A percentile compares a stretch with the other conserved stretches of the same genome.
Evolutionary conservation across 1,140 invertebrate genomes (phyloP).

Genomic region (Alviniconcha marisindica): DNA sequence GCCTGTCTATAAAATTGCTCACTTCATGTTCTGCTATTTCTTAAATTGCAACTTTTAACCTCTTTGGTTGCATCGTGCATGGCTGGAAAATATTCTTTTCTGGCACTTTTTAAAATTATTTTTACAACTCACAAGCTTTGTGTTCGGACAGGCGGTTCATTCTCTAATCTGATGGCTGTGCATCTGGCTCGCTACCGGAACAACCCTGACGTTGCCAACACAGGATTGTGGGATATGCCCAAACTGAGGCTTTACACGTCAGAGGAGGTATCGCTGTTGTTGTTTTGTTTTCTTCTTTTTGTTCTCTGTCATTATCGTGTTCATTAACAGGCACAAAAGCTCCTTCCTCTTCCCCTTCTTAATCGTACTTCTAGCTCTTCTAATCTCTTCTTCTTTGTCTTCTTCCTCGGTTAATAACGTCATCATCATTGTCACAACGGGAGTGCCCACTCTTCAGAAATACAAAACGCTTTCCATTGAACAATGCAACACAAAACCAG

Average conservation of each 20-base stretch:
- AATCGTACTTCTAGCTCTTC: too few relatives aligned
- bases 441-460: too few relatives aligned
- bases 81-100: not conserved
- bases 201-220: slow-evolving; percentile 96
- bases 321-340: too few relatives aligned
- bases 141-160: slow-evolving; percentile 88
- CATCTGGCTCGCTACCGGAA: slow-evolving; percentile 94
- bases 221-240: slow-evolving; percentile 89
- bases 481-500: too few relatives aligned
- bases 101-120: not conserved
- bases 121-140: not conserved
- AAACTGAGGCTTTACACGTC: slow-evolving; percentile 86
- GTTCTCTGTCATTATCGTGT: too few relatives aligned
- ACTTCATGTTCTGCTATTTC: not conserved
- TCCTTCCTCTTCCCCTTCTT: too few relatives aligned
- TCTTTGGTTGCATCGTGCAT: not conserved
- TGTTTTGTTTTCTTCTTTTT: too few relatives aligned
- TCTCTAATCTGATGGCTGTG: slow-evolving; percentile 97
- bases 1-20: too few relatives aligned
- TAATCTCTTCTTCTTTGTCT: too few relatives aligned
- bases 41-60: not conserved
- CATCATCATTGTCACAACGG: too few relatives aligned
- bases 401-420: too few relatives aligned
- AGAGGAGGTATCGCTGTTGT: slow-evolving; percentile 60
- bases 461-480: too few relatives aligned